Base-by-base conservation (phyloP, 2,888 invertebrate genomes). In the Prenolepis imparis region DNA sequence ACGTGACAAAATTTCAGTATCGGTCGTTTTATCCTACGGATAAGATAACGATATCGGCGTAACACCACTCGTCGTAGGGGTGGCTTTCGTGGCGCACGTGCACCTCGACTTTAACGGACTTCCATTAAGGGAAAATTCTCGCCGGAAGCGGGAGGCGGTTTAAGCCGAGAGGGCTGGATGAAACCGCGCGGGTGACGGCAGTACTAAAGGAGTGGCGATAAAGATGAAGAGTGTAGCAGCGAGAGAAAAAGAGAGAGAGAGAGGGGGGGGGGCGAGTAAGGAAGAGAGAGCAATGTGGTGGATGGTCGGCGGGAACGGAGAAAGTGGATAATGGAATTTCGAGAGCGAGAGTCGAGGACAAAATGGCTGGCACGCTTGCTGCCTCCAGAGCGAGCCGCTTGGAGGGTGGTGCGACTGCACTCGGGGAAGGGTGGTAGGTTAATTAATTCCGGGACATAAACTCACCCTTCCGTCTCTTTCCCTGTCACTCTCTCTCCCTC, bases 381-480 rank as follows among this genome's bases (percentile, higher is more conserved):
- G 90, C 88, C 90, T 86, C 85, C 86, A 78, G 81, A 81, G 80
- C 82, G 86, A 87, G 90, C 87, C 86, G 86, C 73, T 83, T 81
- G 87, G 86, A 82, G 89, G 82, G 82, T 85, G 85, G 84, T 88
- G 90, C 84, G 87, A 87, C 75, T 85, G 88, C 87, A 87, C 87
- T 90, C 86, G 89, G n/a, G 52, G 89, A 90, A 91, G 90, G 92
- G 91, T 91, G 92, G 90, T 92, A 90, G 93, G 93, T 93, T 93
- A 93, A 94, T 94, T 94, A 93, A 93, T 93, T 93, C 93, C 92
- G 91, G 92, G 90, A 92, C 93, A 93, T 93, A 93, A 93, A 93
- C 90, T 89, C 91, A 90, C 88, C 88, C 91, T 90, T 68, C 66
- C 55, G 41, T 55, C 70, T 80, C 36, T 68, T 21, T 78, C 15